phyloP scores from a whole-genome alignment of 1,140 invertebrate species.

The Hyles vespertilio region DNA sequence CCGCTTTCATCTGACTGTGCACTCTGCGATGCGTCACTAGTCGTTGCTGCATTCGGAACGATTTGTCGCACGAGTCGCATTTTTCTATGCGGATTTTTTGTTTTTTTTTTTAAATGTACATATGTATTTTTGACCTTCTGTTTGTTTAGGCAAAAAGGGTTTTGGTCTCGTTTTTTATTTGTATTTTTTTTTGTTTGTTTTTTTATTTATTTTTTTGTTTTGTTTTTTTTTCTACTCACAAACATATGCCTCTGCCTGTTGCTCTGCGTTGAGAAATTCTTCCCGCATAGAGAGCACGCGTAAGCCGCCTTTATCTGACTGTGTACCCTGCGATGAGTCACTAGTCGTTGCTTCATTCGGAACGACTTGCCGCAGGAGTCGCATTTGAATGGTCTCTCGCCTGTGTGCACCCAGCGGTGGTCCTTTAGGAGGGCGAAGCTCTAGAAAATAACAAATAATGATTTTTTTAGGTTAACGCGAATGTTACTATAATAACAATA shows the following conservation, averaged over 20 bases:
- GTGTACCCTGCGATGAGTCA: constrained; percentile 52
- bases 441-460: constrained; percentile 24
- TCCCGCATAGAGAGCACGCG: no score
- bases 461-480: not conserved
- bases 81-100: constrained; percentile 4
- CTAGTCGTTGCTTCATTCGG: constrained; percentile 53
- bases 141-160: no score
- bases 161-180: no score
- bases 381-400: constrained; percentile 57
- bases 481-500: no score
- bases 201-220: no score
- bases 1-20: constrained; percentile 40
- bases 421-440: constrained; percentile 53
- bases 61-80: constrained; percentile 52
- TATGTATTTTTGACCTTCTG: no score
- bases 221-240: constrained; percentile 31
- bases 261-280: constrained; percentile 22
- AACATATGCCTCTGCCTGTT: constrained; percentile 56
- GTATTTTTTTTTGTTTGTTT: no score
- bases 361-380: constrained; percentile 50
- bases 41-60: constrained; percentile 54
- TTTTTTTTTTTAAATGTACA: no score
- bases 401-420: constrained; percentile 56
- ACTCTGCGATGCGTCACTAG: constrained; percentile 50
- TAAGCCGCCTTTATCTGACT: constrained; percentile 4